These are phyloP conservation scores for Slavum lentiscoides DNA, from an alignment of 2,888 invertebrate genomes.

Conservation along the genomic window DNA sequence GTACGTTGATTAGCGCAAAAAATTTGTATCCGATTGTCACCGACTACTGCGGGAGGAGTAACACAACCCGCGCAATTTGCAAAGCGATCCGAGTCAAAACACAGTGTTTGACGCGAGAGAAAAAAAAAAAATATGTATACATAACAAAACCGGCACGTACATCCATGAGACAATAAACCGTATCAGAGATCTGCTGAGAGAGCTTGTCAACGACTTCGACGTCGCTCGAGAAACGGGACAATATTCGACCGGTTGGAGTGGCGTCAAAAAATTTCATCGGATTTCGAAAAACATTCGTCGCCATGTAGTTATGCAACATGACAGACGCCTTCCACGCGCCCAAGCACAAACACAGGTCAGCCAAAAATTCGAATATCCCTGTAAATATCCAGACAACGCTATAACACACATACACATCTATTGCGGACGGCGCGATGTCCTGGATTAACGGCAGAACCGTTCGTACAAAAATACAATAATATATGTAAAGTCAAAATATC, in stretches of 20 bases:
- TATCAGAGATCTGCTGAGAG: conserved; percentile 63
- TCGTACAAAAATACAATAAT: not conserved
- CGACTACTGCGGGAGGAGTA: no score
- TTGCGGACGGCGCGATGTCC: conserved; percentile 32
- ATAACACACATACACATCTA: conserved; percentile 16
- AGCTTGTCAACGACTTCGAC: conserved; percentile 73
- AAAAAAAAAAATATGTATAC: conserved; percentile 13
- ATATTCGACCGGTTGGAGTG: conserved; percentile 63
- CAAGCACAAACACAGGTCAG: conserved; percentile 71
- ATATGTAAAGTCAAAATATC: not conserved
- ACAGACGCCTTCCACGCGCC: conserved; percentile 67
- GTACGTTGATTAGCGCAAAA: not conserved
- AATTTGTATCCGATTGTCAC: not conserved
- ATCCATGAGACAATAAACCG: conserved; percentile 57
- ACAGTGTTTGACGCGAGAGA: not conserved
- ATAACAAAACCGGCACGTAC: conserved; percentile 56
- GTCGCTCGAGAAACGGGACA: conserved; percentile 64
- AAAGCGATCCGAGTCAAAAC: conserved; percentile 5
- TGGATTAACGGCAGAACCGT: not conserved
- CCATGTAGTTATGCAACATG: conserved; percentile 53
- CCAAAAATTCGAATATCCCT: conserved; percentile 71
- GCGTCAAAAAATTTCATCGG: conserved; percentile 64
- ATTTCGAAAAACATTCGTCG: conserved; percentile 63
- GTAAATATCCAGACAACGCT: conserved; percentile 58
- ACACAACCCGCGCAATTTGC: not conserved